Percentiles rank a stretch among this genome's conserved stretches.
Evolutionary conservation across 2,888 invertebrate species (phyloP).

Genomic region (Ennomos fuscantarius): DNA sequence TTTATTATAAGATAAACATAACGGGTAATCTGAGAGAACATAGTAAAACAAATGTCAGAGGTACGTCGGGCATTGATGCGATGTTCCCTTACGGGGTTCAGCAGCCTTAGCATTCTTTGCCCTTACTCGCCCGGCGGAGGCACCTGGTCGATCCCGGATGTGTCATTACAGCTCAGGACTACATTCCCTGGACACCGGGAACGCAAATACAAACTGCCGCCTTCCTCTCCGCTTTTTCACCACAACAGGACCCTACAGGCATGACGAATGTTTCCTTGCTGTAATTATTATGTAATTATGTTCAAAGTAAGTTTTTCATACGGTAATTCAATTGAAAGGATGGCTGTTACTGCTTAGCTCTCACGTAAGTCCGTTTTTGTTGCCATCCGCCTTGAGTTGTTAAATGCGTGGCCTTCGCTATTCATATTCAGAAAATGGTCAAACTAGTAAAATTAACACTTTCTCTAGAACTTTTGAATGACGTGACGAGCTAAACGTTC

Average conservation of each 20-base stretch:
- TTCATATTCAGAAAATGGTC: neutral
- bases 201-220: slow-evolving; percentile 68
- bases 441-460: neutral
- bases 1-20: no score
- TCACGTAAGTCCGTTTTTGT: slow-evolving; percentile 26
- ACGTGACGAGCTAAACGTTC: no score
- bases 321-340: slow-evolving; percentile 43
- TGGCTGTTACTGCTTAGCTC: slow-evolving; percentile 36
- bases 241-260: slow-evolving; percentile 48
- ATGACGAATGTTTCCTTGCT: slow-evolving; percentile 49
- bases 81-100: slow-evolving; percentile 71
- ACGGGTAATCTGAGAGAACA: no score
- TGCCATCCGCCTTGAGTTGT: neutral
- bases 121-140: slow-evolving; percentile 63
- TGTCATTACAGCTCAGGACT: slow-evolving; percentile 61
- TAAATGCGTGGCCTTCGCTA: neutral
- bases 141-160: slow-evolving; percentile 78
- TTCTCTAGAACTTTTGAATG: no score
- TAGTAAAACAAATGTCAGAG: no score
- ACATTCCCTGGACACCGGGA: slow-evolving; percentile 70
- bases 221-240: slow-evolving; percentile 68
- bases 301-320: slow-evolving; percentile 48
- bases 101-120: slow-evolving; percentile 73
- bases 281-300: slow-evolving; percentile 52
- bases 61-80: slow-evolving; percentile 16